phyloP scores from a whole-genome alignment of 2,113 vertebrate genomes.

The Pseudorasbora parva region DNA sequence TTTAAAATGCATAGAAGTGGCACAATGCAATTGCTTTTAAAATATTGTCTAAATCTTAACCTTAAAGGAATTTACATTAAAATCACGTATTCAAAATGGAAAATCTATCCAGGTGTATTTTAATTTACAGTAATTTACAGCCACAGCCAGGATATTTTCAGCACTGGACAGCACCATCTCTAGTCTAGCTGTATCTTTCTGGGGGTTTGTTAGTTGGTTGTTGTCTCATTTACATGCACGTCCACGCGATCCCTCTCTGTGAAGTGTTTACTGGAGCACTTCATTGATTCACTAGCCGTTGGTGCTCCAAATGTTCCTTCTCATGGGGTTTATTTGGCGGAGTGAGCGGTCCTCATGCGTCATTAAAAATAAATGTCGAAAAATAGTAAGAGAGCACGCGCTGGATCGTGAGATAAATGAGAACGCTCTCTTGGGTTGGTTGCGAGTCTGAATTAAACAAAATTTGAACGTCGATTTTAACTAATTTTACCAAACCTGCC shows the following conservation, averaged over 20 bases:
- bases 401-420: neutral
- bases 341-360: conserved; percentile 7
- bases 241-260: conserved; percentile 9
- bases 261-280: conserved; percentile 34
- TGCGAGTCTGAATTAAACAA: neutral
- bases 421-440: neutral
- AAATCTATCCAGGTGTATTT: neutral
- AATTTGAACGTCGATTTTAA: neutral
- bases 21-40: neutral
- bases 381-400: neutral
- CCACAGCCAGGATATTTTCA: conserved; percentile 3
- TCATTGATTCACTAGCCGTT: conserved; percentile 27
- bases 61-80: neutral
- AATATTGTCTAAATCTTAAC: neutral
- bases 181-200: neutral
- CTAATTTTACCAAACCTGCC: neutral
- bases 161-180: conserved; percentile 36
- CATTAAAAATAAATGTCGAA: conserved; percentile 20
- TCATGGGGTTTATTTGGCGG: conserved; percentile 11
- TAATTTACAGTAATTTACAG: neutral
- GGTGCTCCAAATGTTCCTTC: conserved; percentile 35
- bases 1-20: neutral
- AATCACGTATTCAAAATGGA: no score
- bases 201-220: conserved; percentile 6
- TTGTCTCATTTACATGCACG: conserved; percentile 30